Evolutionary conservation across 2,113 vertebrate species (phyloP).

Genomic region (Onychorhynchus coronatus): DNA sequence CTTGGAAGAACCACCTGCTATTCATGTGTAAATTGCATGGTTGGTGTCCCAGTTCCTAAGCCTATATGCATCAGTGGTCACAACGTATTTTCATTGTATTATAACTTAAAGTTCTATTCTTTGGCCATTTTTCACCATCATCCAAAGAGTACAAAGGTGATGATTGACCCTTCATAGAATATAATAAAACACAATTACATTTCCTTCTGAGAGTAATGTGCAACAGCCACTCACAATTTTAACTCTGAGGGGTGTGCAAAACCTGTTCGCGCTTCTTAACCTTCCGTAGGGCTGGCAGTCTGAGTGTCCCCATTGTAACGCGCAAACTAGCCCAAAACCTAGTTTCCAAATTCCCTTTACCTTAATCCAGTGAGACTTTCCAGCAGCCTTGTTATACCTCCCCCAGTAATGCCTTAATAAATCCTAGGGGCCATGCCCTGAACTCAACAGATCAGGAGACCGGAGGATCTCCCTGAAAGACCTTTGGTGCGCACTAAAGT

Average conservation of each 20-base stretch:
- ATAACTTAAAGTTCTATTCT: background rate
- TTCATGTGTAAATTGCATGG: background rate
- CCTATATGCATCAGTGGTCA: background rate
- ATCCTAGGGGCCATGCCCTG: background rate
- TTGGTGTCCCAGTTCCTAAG: background rate
- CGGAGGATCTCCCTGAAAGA: background rate
- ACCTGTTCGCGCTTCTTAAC: background rate
- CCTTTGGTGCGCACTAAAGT: background rate
- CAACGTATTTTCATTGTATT: background rate
- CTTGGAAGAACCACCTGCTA: background rate
- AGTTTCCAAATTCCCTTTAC: background rate
- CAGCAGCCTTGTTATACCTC: background rate
- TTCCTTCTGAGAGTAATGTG: background rate
- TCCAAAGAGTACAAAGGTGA: background rate
- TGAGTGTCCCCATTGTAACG: background rate
- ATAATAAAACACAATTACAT: background rate
- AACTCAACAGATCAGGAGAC: background rate
- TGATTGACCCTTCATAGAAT: background rate
- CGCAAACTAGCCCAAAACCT: background rate
- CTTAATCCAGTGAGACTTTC: background rate
- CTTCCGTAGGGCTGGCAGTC: background rate
- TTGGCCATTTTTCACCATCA: background rate
- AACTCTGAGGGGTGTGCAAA: background rate
- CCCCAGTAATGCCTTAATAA: background rate
- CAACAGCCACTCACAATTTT: background rate